Evolutionary conservation across 1,140 invertebrate genomes (phyloP).

Genomic region (Leptonema lineaticorne): DNA sequence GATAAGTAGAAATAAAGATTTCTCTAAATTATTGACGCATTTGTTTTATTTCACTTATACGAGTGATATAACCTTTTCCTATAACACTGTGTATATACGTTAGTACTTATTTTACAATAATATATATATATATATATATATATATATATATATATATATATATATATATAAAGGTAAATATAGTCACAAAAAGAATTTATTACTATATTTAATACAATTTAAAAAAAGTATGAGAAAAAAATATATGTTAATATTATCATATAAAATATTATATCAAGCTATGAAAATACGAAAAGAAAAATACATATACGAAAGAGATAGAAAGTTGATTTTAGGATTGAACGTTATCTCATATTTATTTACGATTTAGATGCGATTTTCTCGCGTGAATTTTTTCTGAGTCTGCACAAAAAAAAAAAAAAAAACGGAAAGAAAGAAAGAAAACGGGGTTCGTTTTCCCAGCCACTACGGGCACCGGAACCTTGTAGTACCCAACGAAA

Average conservation of each 20-base stretch:
- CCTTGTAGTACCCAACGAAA: neutral
- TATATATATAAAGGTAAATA: neutral
- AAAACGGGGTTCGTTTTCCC: too few relatives aligned
- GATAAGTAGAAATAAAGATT: constrained; percentile 32
- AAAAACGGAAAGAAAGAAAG: too few relatives aligned
- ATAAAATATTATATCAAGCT: too few relatives aligned
- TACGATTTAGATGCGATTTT: neutral
- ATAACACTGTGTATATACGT: neutral
- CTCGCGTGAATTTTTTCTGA: neutral
- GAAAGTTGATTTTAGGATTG: neutral
- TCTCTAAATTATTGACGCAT: constrained; percentile 20
- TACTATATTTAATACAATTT: too few relatives aligned
- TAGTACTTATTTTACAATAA: neutral
- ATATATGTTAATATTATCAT: too few relatives aligned
- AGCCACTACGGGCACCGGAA: neutral
- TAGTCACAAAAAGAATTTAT: neutral
- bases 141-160: neutral
- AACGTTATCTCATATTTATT: neutral
- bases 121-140: neutral
- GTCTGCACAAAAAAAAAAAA: neutral
- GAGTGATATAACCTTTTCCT: too few relatives aligned
- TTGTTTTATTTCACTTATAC: neutral
- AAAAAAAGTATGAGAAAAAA: too few relatives aligned
- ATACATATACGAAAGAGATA: neutral
- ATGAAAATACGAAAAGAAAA: too few relatives aligned